Conservation (phyloP, 2,888 invertebrate genomes). For the Dynastes grantii region DNA sequence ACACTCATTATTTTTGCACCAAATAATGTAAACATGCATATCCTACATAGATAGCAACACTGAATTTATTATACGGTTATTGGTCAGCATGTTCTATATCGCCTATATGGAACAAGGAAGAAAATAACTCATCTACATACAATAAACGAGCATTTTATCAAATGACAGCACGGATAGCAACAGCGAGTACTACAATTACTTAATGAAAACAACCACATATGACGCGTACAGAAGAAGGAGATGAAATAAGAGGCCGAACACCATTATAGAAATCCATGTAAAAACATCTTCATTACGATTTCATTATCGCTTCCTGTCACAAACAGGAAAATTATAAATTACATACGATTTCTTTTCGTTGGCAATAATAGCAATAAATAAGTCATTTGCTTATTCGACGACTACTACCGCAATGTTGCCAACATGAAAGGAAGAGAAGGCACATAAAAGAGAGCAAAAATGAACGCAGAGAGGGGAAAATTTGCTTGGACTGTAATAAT, state of each 20-base stretch:
- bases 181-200: slow-evolving; percentile 26
- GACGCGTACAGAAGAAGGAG: not conserved
- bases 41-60: not conserved
- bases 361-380: slow-evolving; percentile 43
- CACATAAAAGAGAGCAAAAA: not conserved
- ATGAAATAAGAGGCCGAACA: not conserved
- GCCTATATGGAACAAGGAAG: slow-evolving; percentile 30
- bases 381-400: slow-evolving; percentile 38
- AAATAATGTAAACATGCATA: slow-evolving; percentile 2
- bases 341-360: slow-evolving; percentile 25
- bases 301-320: slow-evolving; percentile 45
- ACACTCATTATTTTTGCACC: not conserved
- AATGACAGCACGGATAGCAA: slow-evolving; percentile 30
- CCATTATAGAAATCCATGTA: slow-evolving; percentile 10
- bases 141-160: slow-evolving; percentile 18
- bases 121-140: slow-evolving; percentile 9
- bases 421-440: not conserved
- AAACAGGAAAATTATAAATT: slow-evolving; percentile 47
- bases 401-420: not conserved
- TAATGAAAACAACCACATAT: slow-evolving; percentile 25
- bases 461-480: not conserved
- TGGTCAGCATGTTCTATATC: not conserved
- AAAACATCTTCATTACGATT: slow-evolving; percentile 37
- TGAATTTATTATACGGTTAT: not conserved
- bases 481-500: not conserved